Percentiles rank a stretch among this genome's conserved stretches.
phyloP scores from a whole-genome alignment of 2,113 vertebrate genomes.

The Ictalurus punctatus region DNA sequence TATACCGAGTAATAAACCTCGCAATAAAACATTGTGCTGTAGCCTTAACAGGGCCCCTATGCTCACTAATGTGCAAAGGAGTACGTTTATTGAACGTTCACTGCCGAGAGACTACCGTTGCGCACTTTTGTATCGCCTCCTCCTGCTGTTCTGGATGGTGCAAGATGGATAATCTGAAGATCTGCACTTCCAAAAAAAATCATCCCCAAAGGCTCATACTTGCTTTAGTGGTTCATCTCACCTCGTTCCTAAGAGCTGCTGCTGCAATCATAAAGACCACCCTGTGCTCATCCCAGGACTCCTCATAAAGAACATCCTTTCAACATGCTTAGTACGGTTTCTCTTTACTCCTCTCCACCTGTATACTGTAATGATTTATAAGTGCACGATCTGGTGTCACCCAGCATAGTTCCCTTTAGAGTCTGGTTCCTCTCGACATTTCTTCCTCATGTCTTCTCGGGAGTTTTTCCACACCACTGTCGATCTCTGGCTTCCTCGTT shows the following conservation, averaged over 20 bases:
- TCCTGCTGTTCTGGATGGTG: background rate
- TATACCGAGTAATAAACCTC: conserved; percentile 46
- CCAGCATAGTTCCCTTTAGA: background rate
- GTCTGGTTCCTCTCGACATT: background rate
- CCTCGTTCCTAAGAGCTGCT: background rate
- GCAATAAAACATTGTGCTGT: conserved; percentile 48
- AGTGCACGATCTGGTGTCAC: background rate
- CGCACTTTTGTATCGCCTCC: background rate
- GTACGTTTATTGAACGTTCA: conserved; percentile 42
- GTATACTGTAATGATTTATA: background rate
- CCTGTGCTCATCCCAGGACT: background rate
- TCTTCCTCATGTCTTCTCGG: background rate
- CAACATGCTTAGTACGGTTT: background rate
- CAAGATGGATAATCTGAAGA: background rate
- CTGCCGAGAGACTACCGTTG: conserved; percentile 45
- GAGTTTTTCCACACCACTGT: background rate
- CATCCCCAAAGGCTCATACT: background rate
- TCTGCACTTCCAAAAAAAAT: background rate
- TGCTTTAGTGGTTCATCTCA: background rate
- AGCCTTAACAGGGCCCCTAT: conserved; percentile 42
- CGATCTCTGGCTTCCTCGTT: background rate
- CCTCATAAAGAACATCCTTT: background rate
- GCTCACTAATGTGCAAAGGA: conserved; percentile 46
- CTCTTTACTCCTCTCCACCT: conserved; percentile 5
- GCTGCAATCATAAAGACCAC: background rate